These are phyloP conservation scores for Argyresthia goedartella DNA, from an alignment of 2,888 invertebrate species.

Conservation along the genomic window DNA sequence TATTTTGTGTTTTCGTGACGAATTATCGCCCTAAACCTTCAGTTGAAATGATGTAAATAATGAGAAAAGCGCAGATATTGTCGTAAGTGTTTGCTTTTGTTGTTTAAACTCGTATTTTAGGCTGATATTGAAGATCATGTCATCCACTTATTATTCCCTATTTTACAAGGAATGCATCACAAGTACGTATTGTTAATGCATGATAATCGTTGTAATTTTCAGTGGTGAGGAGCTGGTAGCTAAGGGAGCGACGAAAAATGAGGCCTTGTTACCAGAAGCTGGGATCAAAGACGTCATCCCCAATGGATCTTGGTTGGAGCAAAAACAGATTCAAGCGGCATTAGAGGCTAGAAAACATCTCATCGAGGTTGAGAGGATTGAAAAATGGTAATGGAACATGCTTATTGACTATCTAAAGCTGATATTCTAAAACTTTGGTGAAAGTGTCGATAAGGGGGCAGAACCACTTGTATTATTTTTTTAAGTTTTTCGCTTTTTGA, in stretches of 20 bases:
- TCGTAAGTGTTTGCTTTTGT: constrained; percentile 27
- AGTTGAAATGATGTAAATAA: not conserved
- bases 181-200: no score
- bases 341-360: constrained; percentile 64
- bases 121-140: no score
- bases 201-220: constrained; percentile 5
- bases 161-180: no score
- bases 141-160: no score
- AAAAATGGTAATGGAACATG: constrained; percentile 46
- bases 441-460: no score
- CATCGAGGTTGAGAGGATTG: constrained; percentile 68
- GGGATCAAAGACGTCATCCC: constrained; percentile 68
- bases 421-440: no score
- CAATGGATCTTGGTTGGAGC: constrained; percentile 70
- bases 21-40: no score
- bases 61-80: constrained; percentile 23
- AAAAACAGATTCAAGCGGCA: constrained; percentile 69
- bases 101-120: no score
- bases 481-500: no score
- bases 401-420: no score
- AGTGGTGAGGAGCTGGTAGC: constrained; percentile 48
- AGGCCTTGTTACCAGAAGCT: constrained; percentile 54
- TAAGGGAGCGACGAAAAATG: constrained; percentile 49
- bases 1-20: no score
- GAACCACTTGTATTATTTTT: no score